phyloP scores from a whole-genome alignment of 2,113 vertebrate species.

The Cinclus cinclus region DNA sequence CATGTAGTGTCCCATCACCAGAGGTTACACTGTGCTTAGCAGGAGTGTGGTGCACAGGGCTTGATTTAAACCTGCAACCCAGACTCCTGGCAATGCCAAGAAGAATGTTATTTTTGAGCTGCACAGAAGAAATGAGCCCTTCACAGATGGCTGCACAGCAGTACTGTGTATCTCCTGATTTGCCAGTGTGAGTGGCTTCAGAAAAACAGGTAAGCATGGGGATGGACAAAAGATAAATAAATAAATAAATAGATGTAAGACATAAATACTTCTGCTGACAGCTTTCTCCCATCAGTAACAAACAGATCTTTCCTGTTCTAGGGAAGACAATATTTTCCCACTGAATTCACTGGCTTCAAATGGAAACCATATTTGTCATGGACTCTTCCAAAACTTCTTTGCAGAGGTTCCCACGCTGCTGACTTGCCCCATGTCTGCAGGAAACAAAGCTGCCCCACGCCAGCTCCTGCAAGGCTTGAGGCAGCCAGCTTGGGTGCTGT shows the following conservation, averaged over 20 bases:
- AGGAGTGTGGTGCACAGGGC: too few relatives aligned
- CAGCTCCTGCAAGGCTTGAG: background rate
- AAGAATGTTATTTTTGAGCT: background rate
- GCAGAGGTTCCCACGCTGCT: background rate
- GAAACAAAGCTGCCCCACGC: background rate
- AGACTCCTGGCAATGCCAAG: background rate
- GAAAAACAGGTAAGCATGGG: background rate
- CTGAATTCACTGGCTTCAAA: background rate
- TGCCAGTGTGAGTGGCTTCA: background rate
- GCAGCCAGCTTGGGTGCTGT: background rate
- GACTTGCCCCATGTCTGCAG: fast-evolving
- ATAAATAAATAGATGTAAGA: background rate
- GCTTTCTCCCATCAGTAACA: background rate
- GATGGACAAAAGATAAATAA: background rate
- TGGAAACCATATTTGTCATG: background rate
- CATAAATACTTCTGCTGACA: background rate
- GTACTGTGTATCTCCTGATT: background rate
- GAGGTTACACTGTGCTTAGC: background rate
- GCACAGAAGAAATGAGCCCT: background rate
- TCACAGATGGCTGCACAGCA: background rate
- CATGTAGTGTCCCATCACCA: background rate
- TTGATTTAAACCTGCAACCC: background rate
- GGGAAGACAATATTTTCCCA: background rate
- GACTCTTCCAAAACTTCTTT: background rate
- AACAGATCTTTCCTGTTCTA: background rate